These are phyloP conservation scores for Aurelia aurita complex sp. Pacific DNA, from an alignment of 30 jellyfish, hydroid and myxozoan species.

Conservation along the genomic window DNA sequence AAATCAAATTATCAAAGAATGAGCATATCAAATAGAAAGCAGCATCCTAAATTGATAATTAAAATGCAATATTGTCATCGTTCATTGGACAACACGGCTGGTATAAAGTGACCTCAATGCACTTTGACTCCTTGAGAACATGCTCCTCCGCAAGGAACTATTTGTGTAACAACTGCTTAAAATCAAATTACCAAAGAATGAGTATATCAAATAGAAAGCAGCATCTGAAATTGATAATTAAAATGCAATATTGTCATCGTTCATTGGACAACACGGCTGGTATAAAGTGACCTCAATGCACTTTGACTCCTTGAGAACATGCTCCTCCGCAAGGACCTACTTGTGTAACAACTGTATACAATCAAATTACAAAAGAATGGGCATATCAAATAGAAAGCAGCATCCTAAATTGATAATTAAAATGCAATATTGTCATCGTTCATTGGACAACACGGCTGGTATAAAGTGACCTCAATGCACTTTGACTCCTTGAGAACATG, in stretches of 20 bases:
- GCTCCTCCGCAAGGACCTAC: too few relatives aligned
- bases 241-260: constrained; percentile 6
- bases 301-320: background rate
- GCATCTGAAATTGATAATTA: background rate
- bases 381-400: too few relatives aligned
- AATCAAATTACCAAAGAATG: too few relatives aligned
- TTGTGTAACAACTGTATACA: too few relatives aligned
- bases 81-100: too few relatives aligned
- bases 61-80: too few relatives aligned
- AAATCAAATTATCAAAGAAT: too few relatives aligned
- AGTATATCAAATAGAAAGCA: too few relatives aligned
- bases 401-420: background rate
- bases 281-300: background rate
- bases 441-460: background rate
- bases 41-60: constrained; percentile 2
- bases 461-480: background rate
- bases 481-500: background rate
- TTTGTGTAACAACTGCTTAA: background rate
- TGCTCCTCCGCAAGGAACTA: too few relatives aligned
- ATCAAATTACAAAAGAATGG: too few relatives aligned
- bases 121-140: too few relatives aligned
- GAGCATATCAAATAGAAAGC: constrained; percentile 26
- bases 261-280: background rate
- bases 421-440: constrained; percentile 3
- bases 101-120: too few relatives aligned